A percentile compares a stretch with the other conserved stretches of the same genome.
Evolutionary conservation across 1,140 invertebrate genomes (phyloP).

Genomic region (Pinna nobilis): DNA sequence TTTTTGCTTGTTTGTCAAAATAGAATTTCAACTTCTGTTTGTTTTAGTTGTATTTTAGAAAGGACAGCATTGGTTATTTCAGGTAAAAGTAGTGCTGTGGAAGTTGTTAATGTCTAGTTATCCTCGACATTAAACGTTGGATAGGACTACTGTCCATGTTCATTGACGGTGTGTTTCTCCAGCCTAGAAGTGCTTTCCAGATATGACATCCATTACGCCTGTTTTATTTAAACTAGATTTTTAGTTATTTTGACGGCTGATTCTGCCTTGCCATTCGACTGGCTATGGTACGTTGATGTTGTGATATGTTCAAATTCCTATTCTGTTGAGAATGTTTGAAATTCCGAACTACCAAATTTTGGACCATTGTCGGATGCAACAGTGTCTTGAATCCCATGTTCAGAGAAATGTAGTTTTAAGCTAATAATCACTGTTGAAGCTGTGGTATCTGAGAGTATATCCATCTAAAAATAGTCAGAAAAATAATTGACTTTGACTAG

Average conservation of each 20-base stretch:
- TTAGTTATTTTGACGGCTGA: conserved; percentile 38
- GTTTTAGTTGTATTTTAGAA: not conserved
- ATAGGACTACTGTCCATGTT: conserved; percentile 24
- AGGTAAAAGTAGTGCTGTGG: not conserved
- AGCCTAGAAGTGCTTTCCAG: conserved; percentile 24
- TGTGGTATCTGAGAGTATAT: conserved; percentile 20
- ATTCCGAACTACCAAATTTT: conserved; percentile 38
- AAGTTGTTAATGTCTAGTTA: conserved; percentile 18
- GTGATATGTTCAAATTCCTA: conserved; percentile 47
- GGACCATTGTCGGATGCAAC: conserved; percentile 48
- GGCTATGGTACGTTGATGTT: conserved; percentile 14
- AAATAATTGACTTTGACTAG: conserved; percentile 43
- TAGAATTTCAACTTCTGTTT: not conserved
- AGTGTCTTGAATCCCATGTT: conserved; percentile 36
- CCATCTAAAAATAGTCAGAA: conserved; percentile 38
- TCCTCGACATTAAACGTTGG: conserved; percentile 27
- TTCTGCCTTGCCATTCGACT: conserved; percentile 46
- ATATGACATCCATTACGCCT: not conserved
- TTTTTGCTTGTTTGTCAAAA: not conserved
- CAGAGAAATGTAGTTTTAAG: conserved; percentile 43
- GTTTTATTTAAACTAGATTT: conserved; percentile 20
- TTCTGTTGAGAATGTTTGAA: conserved; percentile 34
- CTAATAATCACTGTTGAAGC: conserved; percentile 28
- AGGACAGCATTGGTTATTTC: not conserved
- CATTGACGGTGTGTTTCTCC: conserved; percentile 26